These are phyloP conservation scores for Netelia inedita DNA, from an alignment of 2,888 invertebrate species.

Conservation along the genomic window DNA sequence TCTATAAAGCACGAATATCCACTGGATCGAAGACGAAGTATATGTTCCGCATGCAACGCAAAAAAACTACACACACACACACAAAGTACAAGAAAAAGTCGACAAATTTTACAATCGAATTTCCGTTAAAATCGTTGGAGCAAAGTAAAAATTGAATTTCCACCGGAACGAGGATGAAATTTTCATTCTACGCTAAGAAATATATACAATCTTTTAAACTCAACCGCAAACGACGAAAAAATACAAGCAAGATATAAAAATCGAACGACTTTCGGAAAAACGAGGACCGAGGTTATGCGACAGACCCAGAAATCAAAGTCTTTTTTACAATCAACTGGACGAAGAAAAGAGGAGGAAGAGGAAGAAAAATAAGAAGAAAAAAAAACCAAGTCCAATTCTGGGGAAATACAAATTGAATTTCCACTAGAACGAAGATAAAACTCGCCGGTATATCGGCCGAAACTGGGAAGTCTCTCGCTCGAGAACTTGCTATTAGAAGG, in stretches of 20 bases:
- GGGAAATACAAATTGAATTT: background rate
- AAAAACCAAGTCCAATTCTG: background rate
- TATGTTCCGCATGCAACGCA: background rate
- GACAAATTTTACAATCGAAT: background rate
- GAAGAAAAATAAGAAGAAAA: background rate
- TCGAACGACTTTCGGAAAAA: background rate
- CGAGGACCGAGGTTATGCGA: background rate
- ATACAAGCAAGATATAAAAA: background rate
- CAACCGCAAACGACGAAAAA: background rate
- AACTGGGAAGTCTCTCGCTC: background rate
- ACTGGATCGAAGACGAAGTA: background rate
- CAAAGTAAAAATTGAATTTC: background rate
- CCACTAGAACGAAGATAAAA: conserved; percentile 18
- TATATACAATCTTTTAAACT: background rate
- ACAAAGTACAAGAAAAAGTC: background rate
- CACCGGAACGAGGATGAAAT: background rate
- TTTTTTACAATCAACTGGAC: background rate
- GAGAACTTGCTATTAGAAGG: background rate
- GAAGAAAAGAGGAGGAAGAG: background rate
- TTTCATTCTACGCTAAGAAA: background rate
- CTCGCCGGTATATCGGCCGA: background rate
- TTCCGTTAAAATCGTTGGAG: background rate
- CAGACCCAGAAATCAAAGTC: too few relatives aligned
- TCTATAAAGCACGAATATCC: background rate
- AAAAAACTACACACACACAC: background rate